Conservation (phyloP, 1,140 invertebrate species). For the Epicauta chinensis region DNA sequence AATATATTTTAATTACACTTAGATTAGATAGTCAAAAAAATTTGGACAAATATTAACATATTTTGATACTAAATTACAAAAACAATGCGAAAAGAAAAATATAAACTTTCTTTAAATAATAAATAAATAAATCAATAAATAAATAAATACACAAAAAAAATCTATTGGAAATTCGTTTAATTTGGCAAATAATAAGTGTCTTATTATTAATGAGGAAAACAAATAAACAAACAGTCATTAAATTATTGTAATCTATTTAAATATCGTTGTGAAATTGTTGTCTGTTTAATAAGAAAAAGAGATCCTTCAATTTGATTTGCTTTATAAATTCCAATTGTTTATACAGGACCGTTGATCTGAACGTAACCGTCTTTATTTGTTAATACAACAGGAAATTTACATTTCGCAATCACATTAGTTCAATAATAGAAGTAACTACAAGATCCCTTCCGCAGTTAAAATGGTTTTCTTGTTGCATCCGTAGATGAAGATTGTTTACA, state of each 20-base stretch:
- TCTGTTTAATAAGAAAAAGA: constrained; percentile 4
- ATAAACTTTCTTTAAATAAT: constrained; percentile 14
- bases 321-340: not conserved
- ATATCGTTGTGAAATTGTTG: constrained; percentile 20
- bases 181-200: constrained; percentile 21
- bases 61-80: constrained; percentile 39
- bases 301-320: not conserved
- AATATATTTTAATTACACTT: constrained; percentile 38
- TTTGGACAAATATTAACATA: constrained; percentile 32
- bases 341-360: too few species aligned
- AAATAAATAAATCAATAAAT: too few species aligned
- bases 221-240: constrained; percentile 2
- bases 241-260: constrained; percentile 4
- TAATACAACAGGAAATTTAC: not conserved
- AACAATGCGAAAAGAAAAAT: constrained; percentile 20
- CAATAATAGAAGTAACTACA: too few species aligned
- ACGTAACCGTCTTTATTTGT: too few species aligned
- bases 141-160: too few species aligned
- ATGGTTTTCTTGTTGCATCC: too few species aligned
- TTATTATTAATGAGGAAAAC: constrained; percentile 17
- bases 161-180: constrained; percentile 4
- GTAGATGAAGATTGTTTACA: not conserved
- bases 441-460: too few species aligned
- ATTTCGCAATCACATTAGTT: not conserved
- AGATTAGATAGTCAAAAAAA: constrained; percentile 34